A percentile compares a stretch with the other conserved stretches of the same genome.
These are phyloP conservation scores for Seriola rivoliana DNA, from an alignment of 2,113 vertebrate genomes.

Conservation along the genomic window DNA sequence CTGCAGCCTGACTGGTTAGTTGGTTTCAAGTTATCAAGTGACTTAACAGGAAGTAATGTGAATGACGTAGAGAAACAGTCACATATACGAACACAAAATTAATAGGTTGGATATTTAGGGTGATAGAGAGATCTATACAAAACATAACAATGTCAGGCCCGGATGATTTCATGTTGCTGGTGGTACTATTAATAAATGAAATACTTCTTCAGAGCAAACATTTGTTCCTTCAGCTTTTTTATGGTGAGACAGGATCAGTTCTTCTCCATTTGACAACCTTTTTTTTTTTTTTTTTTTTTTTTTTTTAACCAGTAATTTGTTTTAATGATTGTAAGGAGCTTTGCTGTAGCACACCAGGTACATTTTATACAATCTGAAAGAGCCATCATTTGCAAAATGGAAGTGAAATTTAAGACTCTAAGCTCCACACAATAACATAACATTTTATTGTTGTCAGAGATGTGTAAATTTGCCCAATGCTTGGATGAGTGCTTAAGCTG, in stretches of 20 bases:
- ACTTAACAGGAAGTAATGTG: background rate
- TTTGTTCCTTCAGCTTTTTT: too few relatives aligned
- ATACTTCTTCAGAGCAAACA: background rate
- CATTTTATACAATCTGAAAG: conserved; percentile 41
- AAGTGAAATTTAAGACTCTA: conserved; percentile 45
- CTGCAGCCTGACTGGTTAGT: background rate
- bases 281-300: conserved; percentile 10
- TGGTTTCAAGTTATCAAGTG: conserved; percentile 12
- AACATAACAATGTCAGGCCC: conserved; percentile 17
- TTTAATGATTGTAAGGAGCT: conserved; percentile 32
- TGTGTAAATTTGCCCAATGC: conserved; percentile 23
- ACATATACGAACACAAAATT: background rate
- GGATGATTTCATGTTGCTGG: conserved; percentile 9
- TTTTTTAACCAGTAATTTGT: conserved; percentile 37
- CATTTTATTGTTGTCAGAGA: conserved; percentile 31
- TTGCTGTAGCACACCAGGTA: conserved; percentile 34
- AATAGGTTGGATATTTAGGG: background rate
- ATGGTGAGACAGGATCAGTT: too few relatives aligned
- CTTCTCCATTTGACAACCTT: conserved; percentile 15
- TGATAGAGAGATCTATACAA: conserved; percentile 29
- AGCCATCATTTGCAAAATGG: conserved; percentile 44
- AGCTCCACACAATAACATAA: conserved; percentile 24
- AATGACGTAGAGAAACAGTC: background rate
- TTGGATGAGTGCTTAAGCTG: conserved; percentile 6
- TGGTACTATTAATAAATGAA: conserved; percentile 24